phyloP scores from a whole-genome alignment of 2,797 vertebrate species.

The Hypotaenidia okinawae region DNA sequence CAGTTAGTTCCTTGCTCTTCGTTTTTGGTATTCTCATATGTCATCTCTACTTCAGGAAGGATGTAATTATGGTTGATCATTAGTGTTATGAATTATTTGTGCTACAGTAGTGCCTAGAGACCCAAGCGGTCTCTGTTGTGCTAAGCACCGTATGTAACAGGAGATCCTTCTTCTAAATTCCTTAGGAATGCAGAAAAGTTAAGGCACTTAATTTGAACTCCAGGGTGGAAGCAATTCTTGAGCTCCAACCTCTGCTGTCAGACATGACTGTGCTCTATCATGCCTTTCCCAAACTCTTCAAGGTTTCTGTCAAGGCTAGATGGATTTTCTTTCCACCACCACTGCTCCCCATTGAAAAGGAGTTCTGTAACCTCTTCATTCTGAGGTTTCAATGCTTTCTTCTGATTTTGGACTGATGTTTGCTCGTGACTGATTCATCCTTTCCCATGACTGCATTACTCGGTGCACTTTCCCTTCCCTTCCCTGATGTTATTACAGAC shows the following conservation, averaged over 20 bases:
- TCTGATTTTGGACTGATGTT: not conserved
- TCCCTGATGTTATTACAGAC: not conserved
- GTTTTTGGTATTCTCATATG: conserved; percentile 9
- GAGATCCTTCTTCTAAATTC: conserved; percentile 36
- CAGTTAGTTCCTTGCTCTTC: not conserved
- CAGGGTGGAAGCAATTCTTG: not conserved
- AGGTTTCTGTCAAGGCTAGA: not conserved
- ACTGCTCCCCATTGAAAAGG: not conserved
- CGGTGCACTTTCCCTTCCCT: not conserved
- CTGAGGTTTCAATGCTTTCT: not conserved
- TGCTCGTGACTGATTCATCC: not conserved
- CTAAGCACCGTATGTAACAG: not conserved
- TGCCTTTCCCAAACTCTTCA: not conserved
- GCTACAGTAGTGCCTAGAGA: conserved; percentile 29
- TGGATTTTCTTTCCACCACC: not conserved
- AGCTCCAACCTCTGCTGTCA: not conserved
- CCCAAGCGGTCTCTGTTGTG: not conserved
- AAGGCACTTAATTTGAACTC: conserved; percentile 7
- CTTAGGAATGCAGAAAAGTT: conserved; percentile 8
- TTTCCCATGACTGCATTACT: not conserved
- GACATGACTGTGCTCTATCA: not conserved
- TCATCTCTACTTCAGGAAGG: conserved; percentile 46
- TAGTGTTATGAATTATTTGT: conserved; percentile 37
- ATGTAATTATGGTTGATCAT: conserved; percentile 41
- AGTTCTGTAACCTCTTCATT: not conserved